Conservation (phyloP, 1,140 invertebrate genomes). For the Achroia grisella region DNA sequence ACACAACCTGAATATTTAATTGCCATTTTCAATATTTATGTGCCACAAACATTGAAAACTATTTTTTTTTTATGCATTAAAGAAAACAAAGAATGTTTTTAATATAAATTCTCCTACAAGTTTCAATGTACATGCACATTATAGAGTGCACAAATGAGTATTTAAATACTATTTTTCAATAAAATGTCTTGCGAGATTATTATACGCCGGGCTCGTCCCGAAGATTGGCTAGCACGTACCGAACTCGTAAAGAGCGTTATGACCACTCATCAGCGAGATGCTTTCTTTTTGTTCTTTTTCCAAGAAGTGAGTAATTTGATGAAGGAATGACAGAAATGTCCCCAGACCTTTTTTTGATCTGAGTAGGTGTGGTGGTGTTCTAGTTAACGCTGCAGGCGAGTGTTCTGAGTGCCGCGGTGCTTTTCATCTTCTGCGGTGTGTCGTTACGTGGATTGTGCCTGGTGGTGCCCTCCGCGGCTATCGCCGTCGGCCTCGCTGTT, state of each 20-base stretch:
- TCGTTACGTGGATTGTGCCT: slow-evolving; percentile 16
- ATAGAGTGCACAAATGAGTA: too few relatives aligned
- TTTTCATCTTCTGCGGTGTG: slow-evolving; percentile 49
- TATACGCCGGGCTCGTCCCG: slow-evolving; percentile 22
- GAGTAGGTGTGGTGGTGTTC: background rate
- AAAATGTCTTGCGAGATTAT: slow-evolving; percentile 26
- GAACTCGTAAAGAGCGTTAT: slow-evolving; percentile 24
- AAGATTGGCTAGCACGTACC: slow-evolving; percentile 23
- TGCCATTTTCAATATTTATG: too few relatives aligned
- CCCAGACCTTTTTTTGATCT: too few relatives aligned
- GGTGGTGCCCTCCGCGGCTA: slow-evolving; percentile 23
- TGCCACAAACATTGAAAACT: too few relatives aligned
- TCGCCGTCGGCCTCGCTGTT: slow-evolving; percentile 11
- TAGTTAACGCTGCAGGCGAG: slow-evolving; percentile 41
- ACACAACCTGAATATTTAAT: too few relatives aligned
- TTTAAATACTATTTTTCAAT: too few relatives aligned
- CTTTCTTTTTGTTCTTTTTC: slow-evolving; percentile 39
- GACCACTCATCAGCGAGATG: slow-evolving; percentile 21
- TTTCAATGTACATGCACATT: too few relatives aligned
- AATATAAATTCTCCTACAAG: too few relatives aligned
- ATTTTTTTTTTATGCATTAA: too few relatives aligned
- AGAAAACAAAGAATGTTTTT: too few relatives aligned
- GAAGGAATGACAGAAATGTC: background rate
- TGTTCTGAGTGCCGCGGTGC: slow-evolving; percentile 35
- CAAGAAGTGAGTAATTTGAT: slow-evolving; percentile 30